Base-by-base conservation (phyloP, 2,888 invertebrate genomes). In the Bombylius major region DNA sequence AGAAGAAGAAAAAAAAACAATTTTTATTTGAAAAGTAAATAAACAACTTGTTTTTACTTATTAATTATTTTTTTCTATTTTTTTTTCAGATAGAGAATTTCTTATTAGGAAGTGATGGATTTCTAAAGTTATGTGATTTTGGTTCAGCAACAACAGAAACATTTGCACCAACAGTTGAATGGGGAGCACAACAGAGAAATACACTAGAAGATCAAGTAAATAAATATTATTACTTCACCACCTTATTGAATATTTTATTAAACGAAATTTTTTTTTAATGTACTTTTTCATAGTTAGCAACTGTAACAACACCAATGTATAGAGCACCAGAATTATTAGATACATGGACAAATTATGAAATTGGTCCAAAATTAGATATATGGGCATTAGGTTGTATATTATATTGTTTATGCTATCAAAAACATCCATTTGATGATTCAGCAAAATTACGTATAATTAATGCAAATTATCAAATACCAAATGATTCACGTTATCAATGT, bases 301-400 rank as follows among this genome's bases (percentile, higher is more conserved):
- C 81, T 67, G 84, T 82, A 66, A 91, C 92, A 32, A 92, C 92
- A 11, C 92, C 92, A 1, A 91, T 91, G 98, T 99, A 99, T 75
- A 81, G 99, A 70, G 90, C 98, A 1, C 99, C 99, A 39, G 99
- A 99, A 79, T 95, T 98, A 87, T 79, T 98, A 61, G 97, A 98
- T 70, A 91, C 96, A 5, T 99, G 98, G 89, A 92, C 87, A 67
- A 96, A 99, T 71, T 86, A 87, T 69, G 88, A 87, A 60, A 94
- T 99, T 62, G 94, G 94, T 56, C 82, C 89, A 62, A 84, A 89
- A 48, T 84, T 88, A 4, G 99, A 99, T 75, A 80, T 96, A 45
- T 99, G 99, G 99, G 97, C 98, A 0, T 77, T 99, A 13, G 99
- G 99, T 8, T 99, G 99, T 73, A 83, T 99, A 61, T 77, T 98